Base-by-base conservation (phyloP, 2,888 invertebrate species). In the Catocala sponsa region DNA sequence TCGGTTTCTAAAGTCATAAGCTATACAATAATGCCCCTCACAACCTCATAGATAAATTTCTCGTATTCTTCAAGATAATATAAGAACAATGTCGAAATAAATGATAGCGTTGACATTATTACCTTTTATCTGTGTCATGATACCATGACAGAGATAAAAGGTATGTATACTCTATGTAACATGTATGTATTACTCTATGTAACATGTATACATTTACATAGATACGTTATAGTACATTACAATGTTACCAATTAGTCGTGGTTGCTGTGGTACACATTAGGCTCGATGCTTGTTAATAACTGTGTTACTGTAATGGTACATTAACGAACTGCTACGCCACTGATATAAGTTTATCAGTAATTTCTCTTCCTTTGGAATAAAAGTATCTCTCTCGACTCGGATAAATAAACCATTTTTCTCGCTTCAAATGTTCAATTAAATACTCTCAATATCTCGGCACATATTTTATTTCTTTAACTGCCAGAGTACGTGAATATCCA, bases 171-270 rank as follows among this genome's bases (percentile, higher is more conserved):
- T 12, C n/a, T 15, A 2, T 5, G 33, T 50, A 35, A 15, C 10
- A 11, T 12, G 35, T 38, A 38, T 9, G 6, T 47, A 25, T 9
- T 38, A 11, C 6, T 12, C n/a, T 15, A 2, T 5, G 33, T 50
- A 35, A 15, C 10, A 11, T 12, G 9, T n/a, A 35, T 35, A 12
- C 33, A 50, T n/a, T 11, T 11, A 11, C 33, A 33, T 43, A 13
- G n/a, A 25, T 4, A 43, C 6, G 12, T 35, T 2, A 4, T 13
- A 35, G 5, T 50, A 54, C 33, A 54, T 43, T 42, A 54, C 4
- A 43, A 9, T 38, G 9, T 9, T 38, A 38, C 7, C n/a, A 46
- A 59, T 60, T 55, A 60, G 59, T 60, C 38, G 54, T 38, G 59
- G 59, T 60, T 38, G 4, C 38, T 49, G 15, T 43, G 49, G 43